phyloP scores from a whole-genome alignment of 2,113 vertebrate species.

The Plestiodon gilberti region DNA sequence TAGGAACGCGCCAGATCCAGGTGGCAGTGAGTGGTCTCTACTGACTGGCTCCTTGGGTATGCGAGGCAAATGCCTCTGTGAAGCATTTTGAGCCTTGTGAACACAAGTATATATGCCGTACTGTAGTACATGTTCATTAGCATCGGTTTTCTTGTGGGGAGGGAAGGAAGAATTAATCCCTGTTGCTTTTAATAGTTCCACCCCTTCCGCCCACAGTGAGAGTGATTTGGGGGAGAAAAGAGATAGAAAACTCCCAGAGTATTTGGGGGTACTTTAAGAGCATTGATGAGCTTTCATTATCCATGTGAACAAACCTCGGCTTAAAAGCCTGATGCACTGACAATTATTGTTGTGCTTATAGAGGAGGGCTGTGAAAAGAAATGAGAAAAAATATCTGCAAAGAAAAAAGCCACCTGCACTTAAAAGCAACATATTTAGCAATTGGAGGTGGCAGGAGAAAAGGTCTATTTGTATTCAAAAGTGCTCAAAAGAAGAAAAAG shows the following conservation, averaged over 20 bases:
- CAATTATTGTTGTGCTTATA: background rate
- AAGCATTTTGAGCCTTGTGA: background rate
- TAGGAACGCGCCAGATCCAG: background rate
- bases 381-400: background rate
- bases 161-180: background rate
- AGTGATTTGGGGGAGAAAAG: background rate
- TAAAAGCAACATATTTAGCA: background rate
- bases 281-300: background rate
- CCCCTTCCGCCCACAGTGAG: conserved; percentile 20
- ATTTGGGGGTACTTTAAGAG: background rate
- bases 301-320: background rate
- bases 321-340: background rate
- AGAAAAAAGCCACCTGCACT: background rate
- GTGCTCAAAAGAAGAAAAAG: background rate
- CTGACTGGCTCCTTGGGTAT: background rate
- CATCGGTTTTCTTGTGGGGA: background rate
- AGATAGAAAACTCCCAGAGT: background rate
- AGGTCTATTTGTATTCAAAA: background rate
- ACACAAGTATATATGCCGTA: background rate
- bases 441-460: background rate
- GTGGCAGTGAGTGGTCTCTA: background rate
- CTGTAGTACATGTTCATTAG: background rate
- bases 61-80: background rate
- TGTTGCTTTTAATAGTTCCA: conserved; percentile 15
- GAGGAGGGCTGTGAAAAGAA: background rate